Evolutionary conservation across 2,888 invertebrate species (phyloP).

Genomic region (Orthosia incerta): DNA sequence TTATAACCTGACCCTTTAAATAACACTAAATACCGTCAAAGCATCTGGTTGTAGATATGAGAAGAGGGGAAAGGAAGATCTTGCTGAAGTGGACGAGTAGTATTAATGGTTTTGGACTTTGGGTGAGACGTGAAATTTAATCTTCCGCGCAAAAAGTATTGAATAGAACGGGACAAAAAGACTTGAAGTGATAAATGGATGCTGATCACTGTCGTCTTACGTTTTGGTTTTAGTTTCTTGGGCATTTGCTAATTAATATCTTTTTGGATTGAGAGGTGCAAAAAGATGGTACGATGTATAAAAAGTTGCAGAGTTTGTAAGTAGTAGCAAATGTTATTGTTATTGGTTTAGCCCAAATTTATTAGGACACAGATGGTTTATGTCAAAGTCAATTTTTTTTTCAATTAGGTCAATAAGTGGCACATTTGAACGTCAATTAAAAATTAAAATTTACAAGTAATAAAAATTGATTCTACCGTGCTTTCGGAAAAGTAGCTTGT

Average conservation of each 20-base stretch:
- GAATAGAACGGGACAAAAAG: slow-evolving; percentile 88
- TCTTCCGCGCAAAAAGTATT: slow-evolving; percentile 89
- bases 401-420: too few relatives aligned
- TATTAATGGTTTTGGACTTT: slow-evolving; percentile 88
- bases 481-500: too few relatives aligned
- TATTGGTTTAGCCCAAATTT: too few relatives aligned
- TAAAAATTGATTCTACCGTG: too few relatives aligned
- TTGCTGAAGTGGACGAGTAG: slow-evolving; percentile 73
- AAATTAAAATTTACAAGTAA: too few relatives aligned
- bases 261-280: slow-evolving; percentile 32
- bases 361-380: too few relatives aligned
- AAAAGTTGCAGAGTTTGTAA: too few relatives aligned
- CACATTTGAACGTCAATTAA: too few relatives aligned
- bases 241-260: slow-evolving; percentile 65
- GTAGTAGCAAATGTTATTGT: too few relatives aligned
- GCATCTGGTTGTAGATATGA: slow-evolving; percentile 4
- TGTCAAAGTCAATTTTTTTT: too few relatives aligned
- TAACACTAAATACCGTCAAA: slow-evolving; percentile 38
- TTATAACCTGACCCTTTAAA: slow-evolving; percentile 63
- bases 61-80: slow-evolving; percentile 68
- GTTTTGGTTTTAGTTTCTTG: slow-evolving; percentile 70
- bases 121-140: slow-evolving; percentile 89
- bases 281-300: slow-evolving; percentile 8
- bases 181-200: slow-evolving; percentile 86
- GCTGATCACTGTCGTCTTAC: slow-evolving; percentile 78